Percentiles rank a stretch among this genome's conserved stretches.
Conservation (phyloP, 2,797 vertebrate species). For the Tympanoctomys barrerae region DNA sequence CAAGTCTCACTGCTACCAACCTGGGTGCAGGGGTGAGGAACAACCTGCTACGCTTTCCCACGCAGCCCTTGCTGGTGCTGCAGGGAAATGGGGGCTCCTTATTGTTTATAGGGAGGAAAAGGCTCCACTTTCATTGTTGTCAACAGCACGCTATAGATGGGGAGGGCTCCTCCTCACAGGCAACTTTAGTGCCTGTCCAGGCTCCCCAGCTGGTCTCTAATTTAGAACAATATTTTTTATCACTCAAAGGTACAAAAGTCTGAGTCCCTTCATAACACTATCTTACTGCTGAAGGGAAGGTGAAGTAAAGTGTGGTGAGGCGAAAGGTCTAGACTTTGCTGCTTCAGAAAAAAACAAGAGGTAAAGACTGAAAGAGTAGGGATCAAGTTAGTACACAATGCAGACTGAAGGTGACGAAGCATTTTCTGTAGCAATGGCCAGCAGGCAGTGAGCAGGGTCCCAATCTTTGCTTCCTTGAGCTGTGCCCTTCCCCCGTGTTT, state of each 20-base stretch:
- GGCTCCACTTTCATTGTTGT: not conserved
- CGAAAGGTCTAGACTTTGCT: not conserved
- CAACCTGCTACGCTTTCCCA: too few species aligned
- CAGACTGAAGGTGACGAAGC: not conserved
- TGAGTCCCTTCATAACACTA: not conserved
- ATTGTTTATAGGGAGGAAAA: not conserved
- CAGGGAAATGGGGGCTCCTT: not conserved
- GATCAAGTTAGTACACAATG: not conserved
- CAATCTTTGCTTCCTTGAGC: not conserved
- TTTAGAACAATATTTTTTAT: too few species aligned
- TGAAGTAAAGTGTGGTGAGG: too few species aligned
- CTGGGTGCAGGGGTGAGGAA: accelerated
- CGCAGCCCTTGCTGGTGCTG: accelerated
- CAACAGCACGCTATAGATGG: not conserved
- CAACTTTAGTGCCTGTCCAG: not conserved
- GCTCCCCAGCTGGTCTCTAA: not conserved
- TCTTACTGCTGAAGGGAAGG: accelerated
- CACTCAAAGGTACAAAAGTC: not conserved
- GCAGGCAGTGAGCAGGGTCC: not conserved
- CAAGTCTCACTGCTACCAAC: not conserved
- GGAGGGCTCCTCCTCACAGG: not conserved
- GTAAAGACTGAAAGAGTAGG: not conserved
- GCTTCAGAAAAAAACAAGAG: not conserved
- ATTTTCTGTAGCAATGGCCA: not conserved
- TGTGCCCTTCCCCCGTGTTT: not conserved